phyloP scores from a whole-genome alignment of 2,888 invertebrate genomes.

The Synanthedon formicaeformis region DNA sequence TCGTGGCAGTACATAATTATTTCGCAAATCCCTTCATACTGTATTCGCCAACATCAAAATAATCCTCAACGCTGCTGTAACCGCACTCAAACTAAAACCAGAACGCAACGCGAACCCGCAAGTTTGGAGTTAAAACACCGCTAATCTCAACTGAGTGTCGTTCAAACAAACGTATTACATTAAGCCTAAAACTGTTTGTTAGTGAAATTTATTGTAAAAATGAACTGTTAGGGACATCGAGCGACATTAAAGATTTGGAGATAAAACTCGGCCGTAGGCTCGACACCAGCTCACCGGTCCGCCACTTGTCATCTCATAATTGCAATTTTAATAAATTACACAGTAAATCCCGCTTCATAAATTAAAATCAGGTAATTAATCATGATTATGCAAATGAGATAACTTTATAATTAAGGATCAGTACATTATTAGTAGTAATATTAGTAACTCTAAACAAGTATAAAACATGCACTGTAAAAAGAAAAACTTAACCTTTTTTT shows the following conservation, averaged over 20 bases:
- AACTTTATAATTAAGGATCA: neutral
- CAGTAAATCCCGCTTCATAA: slow-evolving; percentile 14
- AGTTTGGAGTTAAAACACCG: neutral
- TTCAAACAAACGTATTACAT: too few species aligned
- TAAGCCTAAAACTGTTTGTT: too few species aligned
- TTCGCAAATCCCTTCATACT: neutral
- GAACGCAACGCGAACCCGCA: neutral
- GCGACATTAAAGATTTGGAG: slow-evolving; percentile 10
- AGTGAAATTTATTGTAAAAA: too few species aligned
- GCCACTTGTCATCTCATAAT: slow-evolving; percentile 19
- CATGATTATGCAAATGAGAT: neutral
- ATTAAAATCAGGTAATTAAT: slow-evolving; percentile 2
- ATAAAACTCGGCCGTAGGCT: slow-evolving; percentile 24
- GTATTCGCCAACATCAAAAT: neutral
- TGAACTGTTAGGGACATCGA: slow-evolving; percentile 7
- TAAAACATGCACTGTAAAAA: too few species aligned
- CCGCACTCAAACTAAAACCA: neutral
- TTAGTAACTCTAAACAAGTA: too few species aligned
- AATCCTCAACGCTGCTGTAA: neutral
- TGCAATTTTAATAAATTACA: slow-evolving; percentile 42
- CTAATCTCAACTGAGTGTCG: neutral
- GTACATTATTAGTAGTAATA: too few species aligned
- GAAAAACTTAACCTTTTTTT: too few species aligned
- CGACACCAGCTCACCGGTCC: neutral
- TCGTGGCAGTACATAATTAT: too few species aligned